Conservation (phyloP, 2,888 invertebrate genomes). For the Oscheius myriophilus region DNA sequence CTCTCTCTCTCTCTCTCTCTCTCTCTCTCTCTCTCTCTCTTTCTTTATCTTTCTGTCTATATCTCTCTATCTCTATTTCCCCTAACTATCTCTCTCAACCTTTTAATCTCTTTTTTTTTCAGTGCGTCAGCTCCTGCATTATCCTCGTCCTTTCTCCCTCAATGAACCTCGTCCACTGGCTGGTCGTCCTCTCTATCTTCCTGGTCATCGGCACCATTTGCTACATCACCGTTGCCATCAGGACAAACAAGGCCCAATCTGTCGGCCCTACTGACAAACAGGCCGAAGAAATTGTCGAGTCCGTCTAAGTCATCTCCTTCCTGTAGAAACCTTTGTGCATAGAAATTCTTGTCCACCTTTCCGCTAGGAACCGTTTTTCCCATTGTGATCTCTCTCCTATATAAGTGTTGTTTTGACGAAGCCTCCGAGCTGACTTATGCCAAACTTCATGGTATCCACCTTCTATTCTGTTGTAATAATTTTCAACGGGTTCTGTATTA, state of each 20-base stretch:
- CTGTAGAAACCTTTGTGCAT: too few relatives aligned
- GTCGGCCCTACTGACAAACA: slow-evolving; percentile 27
- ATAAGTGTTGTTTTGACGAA: too few relatives aligned
- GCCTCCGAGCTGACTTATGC: too few relatives aligned
- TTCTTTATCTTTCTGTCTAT: too few relatives aligned
- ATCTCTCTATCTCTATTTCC: neutral
- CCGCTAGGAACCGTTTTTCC: too few relatives aligned
- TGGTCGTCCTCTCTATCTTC: slow-evolving; percentile 36
- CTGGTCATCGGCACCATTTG: slow-evolving; percentile 43
- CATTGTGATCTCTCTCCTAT: too few relatives aligned
- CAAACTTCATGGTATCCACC: too few relatives aligned
- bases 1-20: neutral
- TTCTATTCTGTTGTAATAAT: too few relatives aligned
- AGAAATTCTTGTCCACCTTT: too few relatives aligned
- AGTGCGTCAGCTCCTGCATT: slow-evolving; percentile 45
- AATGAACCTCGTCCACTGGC: slow-evolving; percentile 46
- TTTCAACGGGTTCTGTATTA: too few relatives aligned
- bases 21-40: neutral
- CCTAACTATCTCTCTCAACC: too few relatives aligned
- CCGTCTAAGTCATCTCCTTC: slow-evolving; percentile 3
- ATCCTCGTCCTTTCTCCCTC: slow-evolving; percentile 46
- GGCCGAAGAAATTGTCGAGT: slow-evolving; percentile 20
- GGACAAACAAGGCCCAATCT: slow-evolving; percentile 33
- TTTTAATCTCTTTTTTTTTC: slow-evolving; percentile 25
- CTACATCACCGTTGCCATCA: slow-evolving; percentile 37